Evolutionary conservation across 2,888 invertebrate genomes (phyloP), one percentile per base, ranked within the genome.

Genomic region (Eristalis pertinax): DNA sequence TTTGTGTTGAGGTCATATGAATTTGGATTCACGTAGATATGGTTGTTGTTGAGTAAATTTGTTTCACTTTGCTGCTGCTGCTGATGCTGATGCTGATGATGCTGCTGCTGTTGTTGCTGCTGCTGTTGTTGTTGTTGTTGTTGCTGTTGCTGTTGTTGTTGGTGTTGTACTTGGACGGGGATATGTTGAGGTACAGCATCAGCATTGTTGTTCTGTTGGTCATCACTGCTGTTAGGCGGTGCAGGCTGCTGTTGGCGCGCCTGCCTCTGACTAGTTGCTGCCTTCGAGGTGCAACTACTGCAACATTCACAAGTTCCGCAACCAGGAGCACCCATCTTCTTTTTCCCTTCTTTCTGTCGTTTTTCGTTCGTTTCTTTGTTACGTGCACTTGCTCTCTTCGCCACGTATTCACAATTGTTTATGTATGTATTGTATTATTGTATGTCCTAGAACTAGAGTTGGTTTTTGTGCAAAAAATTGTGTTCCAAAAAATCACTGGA

Each of bases 11-110:
- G 91, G 86, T 92, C 92, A 79, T 92, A 92, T 77, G 92, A 91
- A 74, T 92, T 91, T 1, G 92, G 92, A 90, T 92, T 92, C 69
- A 92, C 91, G 89, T 92, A 92, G 79, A 92, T 92, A 89, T 92
- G 92, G 78, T 92, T 92, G 89, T 92, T 92, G 90, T 92, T 92
- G 73, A 84, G 84, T 79, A 89, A 41, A 81, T 82, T 75, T 81
- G 89, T 58, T 84, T 88, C 88, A 89, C 86, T 75, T 83, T 88
- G 89, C 73, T 89, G 89, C 60, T 88, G 89, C 58, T 89, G 88
- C 1, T 68, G 84, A 15, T 81, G 85, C 11, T 62, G 76, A 38
- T 78, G 72, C 67, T 32, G 50, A 29, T 73, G 76, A 41, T 89
- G 89, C 22, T 87, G 87, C 56, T 80, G 80, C 13, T 85, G 80